Base-by-base conservation (phyloP, 2,113 vertebrate genomes). In the Hemiscyllium ocellatum region DNA sequence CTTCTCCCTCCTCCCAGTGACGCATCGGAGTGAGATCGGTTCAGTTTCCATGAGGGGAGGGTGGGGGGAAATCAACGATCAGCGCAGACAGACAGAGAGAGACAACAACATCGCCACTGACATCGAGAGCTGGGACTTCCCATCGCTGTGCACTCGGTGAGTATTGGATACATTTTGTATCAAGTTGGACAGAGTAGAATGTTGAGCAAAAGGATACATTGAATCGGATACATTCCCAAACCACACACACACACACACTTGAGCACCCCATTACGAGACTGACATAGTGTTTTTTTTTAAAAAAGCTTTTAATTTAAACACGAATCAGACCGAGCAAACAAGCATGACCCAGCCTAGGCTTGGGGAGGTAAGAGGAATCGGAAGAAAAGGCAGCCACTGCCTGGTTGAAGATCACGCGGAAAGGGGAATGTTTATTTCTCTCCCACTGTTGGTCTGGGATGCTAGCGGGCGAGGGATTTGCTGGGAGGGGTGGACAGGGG, bases 131-230 rank as follows among this genome's bases (percentile, higher is more conserved):
- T 66, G 89, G 24, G 56, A 70, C 68, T 22, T 50, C 4, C 22
- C 69, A 19, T 33, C 37, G 24, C 42, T 95, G 68, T 90, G 50
- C 26, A 61, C 24, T 7, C 94, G 68, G 93, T 95, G 89, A 93
- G 89, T 91, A 17, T 33, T n/a, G 4, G 89, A 93, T 93, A 93
- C 89, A 93, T 66, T 93, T 93, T 93, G 89, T 66, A 66, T 93
- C 89, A 66, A 68, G 37, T 37, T 66, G 20, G 56, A n/a, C 61
- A 37, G 33, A 37, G 37, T 93, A 61, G 87, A 68, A 93, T 42
- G 24, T 26, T 50, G 93, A 70, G 37, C 10, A 50, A 29, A 61
- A 47, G 68, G 93, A 70, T 95, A 95, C 93, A 72, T 72, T 26
- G 93, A 50, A 50, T 47, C 42, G 42, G 61, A 66, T 68, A 66